These are phyloP conservation scores for Terrapene triunguis DNA, from an alignment of 2,113 vertebrate genomes.

Conservation along the genomic window DNA sequence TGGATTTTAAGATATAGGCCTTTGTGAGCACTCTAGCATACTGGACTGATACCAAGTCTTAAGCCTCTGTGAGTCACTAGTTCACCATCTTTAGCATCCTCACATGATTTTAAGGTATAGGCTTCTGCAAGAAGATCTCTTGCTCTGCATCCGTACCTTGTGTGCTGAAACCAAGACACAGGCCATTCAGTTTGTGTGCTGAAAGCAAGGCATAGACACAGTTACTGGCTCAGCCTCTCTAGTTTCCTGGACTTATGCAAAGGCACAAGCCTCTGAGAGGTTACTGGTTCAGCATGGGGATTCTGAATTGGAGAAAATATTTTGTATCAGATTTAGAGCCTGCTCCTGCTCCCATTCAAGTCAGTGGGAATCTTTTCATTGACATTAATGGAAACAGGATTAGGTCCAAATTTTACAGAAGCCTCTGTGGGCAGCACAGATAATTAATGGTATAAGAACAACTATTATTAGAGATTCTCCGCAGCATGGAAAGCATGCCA, in stretches of 20 bases:
- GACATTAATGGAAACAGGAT: background rate
- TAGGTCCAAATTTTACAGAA: background rate
- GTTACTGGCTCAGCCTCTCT: background rate
- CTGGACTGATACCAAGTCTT: background rate
- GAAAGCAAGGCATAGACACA: background rate
- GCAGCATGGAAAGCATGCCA: background rate
- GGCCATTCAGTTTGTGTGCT: background rate
- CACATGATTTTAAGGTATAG: background rate
- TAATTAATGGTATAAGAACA: background rate
- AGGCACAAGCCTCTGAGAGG: background rate
- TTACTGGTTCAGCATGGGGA: background rate
- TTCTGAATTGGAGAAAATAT: background rate
- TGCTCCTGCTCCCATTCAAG: accelerated
- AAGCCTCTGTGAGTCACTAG: background rate
- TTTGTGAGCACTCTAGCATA: background rate
- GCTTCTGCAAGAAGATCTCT: background rate
- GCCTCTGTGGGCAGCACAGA: background rate
- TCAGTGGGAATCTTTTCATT: background rate
- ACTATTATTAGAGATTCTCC: background rate
- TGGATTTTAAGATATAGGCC: background rate
- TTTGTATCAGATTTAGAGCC: background rate
- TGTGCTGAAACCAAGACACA: background rate
- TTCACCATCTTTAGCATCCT: background rate
- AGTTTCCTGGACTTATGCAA: background rate
- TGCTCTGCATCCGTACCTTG: background rate